A percentile compares a stretch with the other conserved stretches of the same genome.
phyloP scores from a whole-genome alignment of 1,140 invertebrate species.

The Calosoma granatense region DNA sequence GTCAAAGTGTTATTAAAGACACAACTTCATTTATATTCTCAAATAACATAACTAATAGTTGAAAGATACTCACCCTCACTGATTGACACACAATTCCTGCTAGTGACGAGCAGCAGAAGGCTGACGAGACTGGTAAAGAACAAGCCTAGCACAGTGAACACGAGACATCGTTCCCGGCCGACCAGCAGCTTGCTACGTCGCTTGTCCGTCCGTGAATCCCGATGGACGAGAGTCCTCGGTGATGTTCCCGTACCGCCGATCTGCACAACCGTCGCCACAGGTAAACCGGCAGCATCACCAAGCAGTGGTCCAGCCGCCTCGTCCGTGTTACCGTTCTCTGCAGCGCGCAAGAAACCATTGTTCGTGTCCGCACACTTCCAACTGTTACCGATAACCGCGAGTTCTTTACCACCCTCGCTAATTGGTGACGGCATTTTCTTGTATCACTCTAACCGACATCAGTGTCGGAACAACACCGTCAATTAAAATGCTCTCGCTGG shows the following conservation, averaged over 20 bases:
- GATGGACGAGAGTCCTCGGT: not conserved
- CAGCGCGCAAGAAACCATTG: not conserved
- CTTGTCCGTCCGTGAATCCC: not conserved
- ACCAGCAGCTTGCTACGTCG: too few species aligned
- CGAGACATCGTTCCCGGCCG: not conserved
- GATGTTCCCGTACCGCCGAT: not conserved
- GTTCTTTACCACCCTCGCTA: not conserved
- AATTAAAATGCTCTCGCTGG: too few species aligned
- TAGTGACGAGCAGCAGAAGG: not conserved
- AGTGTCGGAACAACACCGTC: too few species aligned
- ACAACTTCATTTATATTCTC: too few species aligned
- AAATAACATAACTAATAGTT: too few species aligned
- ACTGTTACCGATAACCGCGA: not conserved
- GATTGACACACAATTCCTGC: not conserved
- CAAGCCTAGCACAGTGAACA: not conserved
- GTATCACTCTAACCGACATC: too few species aligned
- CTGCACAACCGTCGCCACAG: not conserved
- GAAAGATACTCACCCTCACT: not conserved
- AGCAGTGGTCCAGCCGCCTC: not conserved
- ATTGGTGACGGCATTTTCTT: slow-evolving; percentile 4
- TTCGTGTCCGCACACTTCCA: not conserved
- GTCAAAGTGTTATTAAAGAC: too few species aligned
- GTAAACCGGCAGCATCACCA: not conserved
- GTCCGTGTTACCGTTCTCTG: not conserved
- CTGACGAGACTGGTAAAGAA: not conserved